Conservation (phyloP, 2,888 invertebrate genomes). For the Diploptera punctata region DNA sequence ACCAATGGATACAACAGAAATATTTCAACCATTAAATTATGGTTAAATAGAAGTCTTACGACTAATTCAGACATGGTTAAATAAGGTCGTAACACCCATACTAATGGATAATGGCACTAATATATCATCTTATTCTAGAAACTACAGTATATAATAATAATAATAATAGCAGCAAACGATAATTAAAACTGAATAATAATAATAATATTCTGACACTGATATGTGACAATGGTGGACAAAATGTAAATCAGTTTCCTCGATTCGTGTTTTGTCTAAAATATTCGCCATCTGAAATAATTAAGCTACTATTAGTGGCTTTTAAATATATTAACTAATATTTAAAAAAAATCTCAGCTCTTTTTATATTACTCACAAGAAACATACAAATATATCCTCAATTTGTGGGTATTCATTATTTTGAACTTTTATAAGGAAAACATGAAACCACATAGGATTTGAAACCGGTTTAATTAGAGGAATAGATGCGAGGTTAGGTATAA, state of each 20-base stretch:
- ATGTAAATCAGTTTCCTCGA: background rate
- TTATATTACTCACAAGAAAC: too few relatives aligned
- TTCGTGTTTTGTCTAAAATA: background rate
- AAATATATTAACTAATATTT: background rate
- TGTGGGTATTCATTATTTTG: too few relatives aligned
- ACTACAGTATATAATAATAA: background rate
- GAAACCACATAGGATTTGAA: too few relatives aligned
- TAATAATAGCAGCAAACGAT: background rate
- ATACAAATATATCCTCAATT: too few relatives aligned
- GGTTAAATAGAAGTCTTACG: background rate
- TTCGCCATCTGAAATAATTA: constrained; percentile 16
- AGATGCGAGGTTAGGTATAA: too few relatives aligned
- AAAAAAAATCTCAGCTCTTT: too few relatives aligned
- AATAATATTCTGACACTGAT: constrained; percentile 8
- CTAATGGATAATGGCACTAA: constrained; percentile 3
- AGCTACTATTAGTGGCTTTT: constrained; percentile 7
- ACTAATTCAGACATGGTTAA: background rate
- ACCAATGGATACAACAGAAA: background rate
- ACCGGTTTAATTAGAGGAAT: too few relatives aligned
- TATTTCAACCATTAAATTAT: background rate
- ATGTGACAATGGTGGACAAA: constrained; percentile 10
- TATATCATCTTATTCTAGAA: background rate
- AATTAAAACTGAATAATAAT: background rate
- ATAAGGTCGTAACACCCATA: background rate
- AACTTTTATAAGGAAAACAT: too few relatives aligned